phyloP scores from a whole-genome alignment of 2,797 vertebrate species.

The Megaceryle alcyon region DNA sequence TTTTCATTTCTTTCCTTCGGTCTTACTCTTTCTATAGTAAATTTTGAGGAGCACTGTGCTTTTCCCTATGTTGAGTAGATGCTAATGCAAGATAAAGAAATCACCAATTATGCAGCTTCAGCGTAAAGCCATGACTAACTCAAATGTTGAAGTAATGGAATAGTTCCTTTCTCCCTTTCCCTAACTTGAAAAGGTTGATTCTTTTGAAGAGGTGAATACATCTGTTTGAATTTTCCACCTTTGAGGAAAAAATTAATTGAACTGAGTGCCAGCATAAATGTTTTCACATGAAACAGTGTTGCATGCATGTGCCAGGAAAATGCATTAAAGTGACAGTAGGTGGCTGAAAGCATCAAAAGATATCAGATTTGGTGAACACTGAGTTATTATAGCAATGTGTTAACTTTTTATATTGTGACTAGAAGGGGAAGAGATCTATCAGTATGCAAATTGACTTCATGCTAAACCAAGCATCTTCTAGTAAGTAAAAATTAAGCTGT shows the following conservation, averaged over 20 bases:
- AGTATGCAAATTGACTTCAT: slow-evolving; percentile 30
- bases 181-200: not conserved
- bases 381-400: not conserved
- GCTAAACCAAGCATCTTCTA: slow-evolving; percentile 11
- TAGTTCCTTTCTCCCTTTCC: not conserved
- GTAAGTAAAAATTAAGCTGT: not conserved
- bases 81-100: not conserved
- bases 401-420: slow-evolving; percentile 32
- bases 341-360: slow-evolving; percentile 36
- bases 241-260: not conserved
- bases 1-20: not conserved
- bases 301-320: not conserved
- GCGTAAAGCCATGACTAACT: not conserved
- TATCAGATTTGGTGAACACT: not conserved
- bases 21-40: not conserved
- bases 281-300: not conserved
- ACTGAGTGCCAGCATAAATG: not conserved
- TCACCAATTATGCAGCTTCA: not conserved
- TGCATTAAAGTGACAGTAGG: not conserved
- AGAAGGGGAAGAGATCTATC: slow-evolving; percentile 31
- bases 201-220: not conserved
- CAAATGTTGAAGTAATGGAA: not conserved
- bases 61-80: not conserved
- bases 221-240: not conserved
- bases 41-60: not conserved